Conservation (phyloP, 2,797 vertebrate species). For the Mormyrus proboscirostris region DNA sequence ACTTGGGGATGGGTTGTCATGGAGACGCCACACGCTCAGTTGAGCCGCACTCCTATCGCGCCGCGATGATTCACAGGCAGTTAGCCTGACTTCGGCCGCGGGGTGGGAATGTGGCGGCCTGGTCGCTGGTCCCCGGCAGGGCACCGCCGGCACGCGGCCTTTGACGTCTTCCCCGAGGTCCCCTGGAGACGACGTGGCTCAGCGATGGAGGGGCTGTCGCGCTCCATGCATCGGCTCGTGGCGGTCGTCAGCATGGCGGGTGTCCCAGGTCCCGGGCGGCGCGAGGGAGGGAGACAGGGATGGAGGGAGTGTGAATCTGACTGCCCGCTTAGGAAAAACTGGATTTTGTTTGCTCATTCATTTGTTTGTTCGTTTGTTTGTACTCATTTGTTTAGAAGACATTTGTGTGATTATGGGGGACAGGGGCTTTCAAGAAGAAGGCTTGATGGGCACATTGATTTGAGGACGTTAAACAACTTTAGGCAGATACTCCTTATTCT, state of each 20-base stretch:
- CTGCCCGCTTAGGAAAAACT: not conserved
- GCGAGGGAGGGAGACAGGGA: conserved; percentile 68
- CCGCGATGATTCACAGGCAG: conserved; percentile 41
- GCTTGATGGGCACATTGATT: not conserved
- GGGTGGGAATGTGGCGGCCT: conserved; percentile 55
- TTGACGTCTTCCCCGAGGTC: conserved; percentile 57
- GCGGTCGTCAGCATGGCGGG: conserved; percentile 64
- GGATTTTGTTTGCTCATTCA: not conserved
- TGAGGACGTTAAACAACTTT: not conserved
- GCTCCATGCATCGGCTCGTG: conserved; percentile 70
- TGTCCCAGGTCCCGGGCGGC: conserved; percentile 40
- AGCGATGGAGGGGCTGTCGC: conserved; percentile 65
- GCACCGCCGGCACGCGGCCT: conserved; percentile 63
- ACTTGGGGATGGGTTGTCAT: conserved; percentile 66
- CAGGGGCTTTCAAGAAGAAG: not conserved
- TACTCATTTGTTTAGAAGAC: not conserved
- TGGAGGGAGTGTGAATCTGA: conserved; percentile 52
- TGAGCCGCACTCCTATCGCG: conserved; percentile 55
- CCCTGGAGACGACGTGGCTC: conserved; percentile 62
- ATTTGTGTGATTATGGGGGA: not conserved
- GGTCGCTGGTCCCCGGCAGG: conserved; percentile 48
- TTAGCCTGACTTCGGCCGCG: not conserved
- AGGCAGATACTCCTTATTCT: not conserved
- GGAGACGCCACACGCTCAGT: conserved; percentile 69
- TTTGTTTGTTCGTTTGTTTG: not conserved